These are phyloP conservation scores for Phasianus colchicus DNA, from an alignment of 2,113 vertebrate genomes.

Conservation along the genomic window DNA sequence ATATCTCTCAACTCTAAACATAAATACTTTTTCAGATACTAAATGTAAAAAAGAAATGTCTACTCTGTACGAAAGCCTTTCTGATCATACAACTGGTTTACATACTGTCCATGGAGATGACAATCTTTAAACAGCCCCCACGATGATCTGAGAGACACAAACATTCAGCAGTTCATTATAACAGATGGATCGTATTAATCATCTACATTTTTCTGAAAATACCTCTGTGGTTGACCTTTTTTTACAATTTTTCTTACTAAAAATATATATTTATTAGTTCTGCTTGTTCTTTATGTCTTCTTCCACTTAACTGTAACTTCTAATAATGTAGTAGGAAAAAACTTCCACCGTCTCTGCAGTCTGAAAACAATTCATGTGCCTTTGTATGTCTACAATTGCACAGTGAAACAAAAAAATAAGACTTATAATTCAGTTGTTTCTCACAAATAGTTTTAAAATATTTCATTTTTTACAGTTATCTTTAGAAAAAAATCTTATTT, in stretches of 20 bases:
- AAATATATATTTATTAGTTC: background rate
- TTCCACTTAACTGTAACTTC: background rate
- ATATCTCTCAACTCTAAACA: background rate
- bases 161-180: background rate
- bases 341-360: background rate
- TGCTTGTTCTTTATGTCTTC: background rate
- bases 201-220: background rate
- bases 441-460: background rate
- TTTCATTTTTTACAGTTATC: background rate
- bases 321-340: background rate
- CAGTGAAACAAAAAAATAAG: background rate
- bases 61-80: background rate
- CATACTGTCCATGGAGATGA: background rate
- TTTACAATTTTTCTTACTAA: background rate
- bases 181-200: background rate
- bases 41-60: background rate
- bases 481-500: background rate
- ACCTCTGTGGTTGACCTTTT: background rate
- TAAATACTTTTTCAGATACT: background rate
- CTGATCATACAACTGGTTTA: background rate
- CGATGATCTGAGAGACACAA: background rate
- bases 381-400: background rate
- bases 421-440: background rate
- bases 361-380: background rate
- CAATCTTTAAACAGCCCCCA: background rate